Evolutionary conservation across 2,113 vertebrate species (phyloP).

Genomic region (Platichthys flesus): DNA sequence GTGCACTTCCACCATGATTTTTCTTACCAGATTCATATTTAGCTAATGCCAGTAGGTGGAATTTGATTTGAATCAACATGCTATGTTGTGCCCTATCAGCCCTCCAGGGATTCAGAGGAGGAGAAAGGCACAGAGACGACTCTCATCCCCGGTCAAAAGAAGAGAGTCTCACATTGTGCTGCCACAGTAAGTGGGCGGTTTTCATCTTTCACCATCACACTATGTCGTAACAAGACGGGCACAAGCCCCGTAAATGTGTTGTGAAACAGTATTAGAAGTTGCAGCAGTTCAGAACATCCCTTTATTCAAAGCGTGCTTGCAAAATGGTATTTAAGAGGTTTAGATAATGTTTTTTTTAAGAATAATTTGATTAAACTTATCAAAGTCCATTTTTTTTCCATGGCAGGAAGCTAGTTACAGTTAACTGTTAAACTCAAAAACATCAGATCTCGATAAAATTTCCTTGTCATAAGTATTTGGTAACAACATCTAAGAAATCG

Average conservation of each 20-base stretch:
- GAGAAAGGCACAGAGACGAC: constrained; percentile 85
- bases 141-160: constrained; percentile 93
- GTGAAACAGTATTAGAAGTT: not conserved
- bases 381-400: no score
- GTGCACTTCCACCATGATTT: not conserved
- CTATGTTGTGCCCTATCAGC: constrained; percentile 57
- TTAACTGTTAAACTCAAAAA: no score
- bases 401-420: no score
- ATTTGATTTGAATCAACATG: not conserved
- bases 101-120: constrained; percentile 75
- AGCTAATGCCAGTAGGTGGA: not conserved
- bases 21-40: not conserved
- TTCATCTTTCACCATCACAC: not conserved
- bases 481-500: no score
- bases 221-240: no score
- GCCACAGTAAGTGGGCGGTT: constrained; percentile 88
- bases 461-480: no score
- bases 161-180: constrained; percentile 92
- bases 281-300: not conserved
- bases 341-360: no score
- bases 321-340: no score
- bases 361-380: no score
- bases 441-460: no score
- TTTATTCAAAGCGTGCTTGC: not conserved
- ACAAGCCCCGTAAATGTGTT: not conserved